Evolutionary conservation across 1,140 invertebrate genomes (phyloP).

Genomic region (Pseudomyrmex concolor): DNA sequence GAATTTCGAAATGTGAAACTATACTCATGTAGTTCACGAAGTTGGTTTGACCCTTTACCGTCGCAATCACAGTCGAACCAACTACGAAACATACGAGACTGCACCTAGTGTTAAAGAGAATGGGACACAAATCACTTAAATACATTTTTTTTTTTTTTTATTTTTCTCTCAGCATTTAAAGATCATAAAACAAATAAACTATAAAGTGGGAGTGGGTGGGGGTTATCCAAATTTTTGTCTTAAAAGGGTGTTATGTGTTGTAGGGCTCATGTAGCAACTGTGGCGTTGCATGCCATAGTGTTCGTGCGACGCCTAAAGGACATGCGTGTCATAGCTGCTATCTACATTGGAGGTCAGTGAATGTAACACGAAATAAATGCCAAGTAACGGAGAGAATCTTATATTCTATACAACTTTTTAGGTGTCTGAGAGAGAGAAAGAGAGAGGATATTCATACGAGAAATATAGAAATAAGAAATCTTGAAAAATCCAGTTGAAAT

Average conservation of each 20-base stretch:
- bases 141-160: slow-evolving; percentile 34
- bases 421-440: slow-evolving; percentile 6
- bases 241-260: slow-evolving; percentile 85
- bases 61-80: background rate
- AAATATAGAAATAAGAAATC: background rate
- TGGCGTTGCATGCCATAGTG: slow-evolving; percentile 89
- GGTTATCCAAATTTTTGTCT: slow-evolving; percentile 70
- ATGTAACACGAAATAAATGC: slow-evolving; percentile 73
- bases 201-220: slow-evolving; percentile 69
- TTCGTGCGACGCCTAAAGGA: slow-evolving; percentile 91
- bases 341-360: slow-evolving; percentile 91
- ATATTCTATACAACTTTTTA: slow-evolving; percentile 27
- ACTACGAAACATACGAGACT: background rate
- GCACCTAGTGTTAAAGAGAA: slow-evolving; percentile 5
- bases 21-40: slow-evolving; percentile 8
- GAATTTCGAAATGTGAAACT: slow-evolving; percentile 39
- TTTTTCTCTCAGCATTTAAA: slow-evolving; percentile 27
- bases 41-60: slow-evolving; percentile 20
- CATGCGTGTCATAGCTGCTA: slow-evolving; percentile 92
- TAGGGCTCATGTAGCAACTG: slow-evolving; percentile 91
- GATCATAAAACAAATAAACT: slow-evolving; percentile 42
- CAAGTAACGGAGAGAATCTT: slow-evolving; percentile 37
- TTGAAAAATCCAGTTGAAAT: background rate
- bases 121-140: background rate
- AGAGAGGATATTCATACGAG: slow-evolving; percentile 59